Evolutionary conservation across 2,113 vertebrate genomes (phyloP), one percentile per base, ranked within the genome.

Genomic region (Corynorhinus townsendii): DNA sequence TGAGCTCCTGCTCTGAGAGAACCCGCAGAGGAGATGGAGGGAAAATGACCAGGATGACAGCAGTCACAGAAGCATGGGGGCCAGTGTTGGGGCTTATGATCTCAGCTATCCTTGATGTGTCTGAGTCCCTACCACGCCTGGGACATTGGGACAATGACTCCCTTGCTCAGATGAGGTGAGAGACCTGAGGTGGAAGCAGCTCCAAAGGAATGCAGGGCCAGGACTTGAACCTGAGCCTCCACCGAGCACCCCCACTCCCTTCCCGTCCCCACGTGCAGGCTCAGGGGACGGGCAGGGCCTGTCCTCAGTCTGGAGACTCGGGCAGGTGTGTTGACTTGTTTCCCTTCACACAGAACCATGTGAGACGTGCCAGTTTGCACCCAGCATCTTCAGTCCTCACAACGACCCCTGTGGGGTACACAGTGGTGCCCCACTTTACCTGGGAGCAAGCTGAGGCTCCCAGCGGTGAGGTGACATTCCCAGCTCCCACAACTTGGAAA

Each of bases 401-500:
- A 16, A 52, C 28, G 5, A 16, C 16, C 16, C n/a, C 20, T 5
- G 6, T 0, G 28, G 49, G 40, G 38, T 35, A 12, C 40, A 2
- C 24, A 4, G 62, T 19, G 43, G 30, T 10, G 15, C 33, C 33
- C 19, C 43, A 22, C n/a, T 35, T 49, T 24, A 16, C 12, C 0
- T 0, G 5, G 19, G 19, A 62, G n/a, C 40, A 26, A 87, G n/a
- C 35, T 1, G 28, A 66, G 68, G 54, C 43, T 62, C 68, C 15
- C 66, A 62, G 68, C 20, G 33, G 26, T 40, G 40, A 86, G 9
- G 22, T 6, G 10, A 30, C 0, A 0, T 2, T 24, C n/a, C 28
- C n/a, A 54, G 24, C 22, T 43, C 43, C 12, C 40, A 19, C 30
- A 24, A 35, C 8, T 16, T 62, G 20, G 35, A 19, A 30, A 28